phyloP scores from a whole-genome alignment of 2,113 vertebrate species.

The Odobenus rosmarus region DNA sequence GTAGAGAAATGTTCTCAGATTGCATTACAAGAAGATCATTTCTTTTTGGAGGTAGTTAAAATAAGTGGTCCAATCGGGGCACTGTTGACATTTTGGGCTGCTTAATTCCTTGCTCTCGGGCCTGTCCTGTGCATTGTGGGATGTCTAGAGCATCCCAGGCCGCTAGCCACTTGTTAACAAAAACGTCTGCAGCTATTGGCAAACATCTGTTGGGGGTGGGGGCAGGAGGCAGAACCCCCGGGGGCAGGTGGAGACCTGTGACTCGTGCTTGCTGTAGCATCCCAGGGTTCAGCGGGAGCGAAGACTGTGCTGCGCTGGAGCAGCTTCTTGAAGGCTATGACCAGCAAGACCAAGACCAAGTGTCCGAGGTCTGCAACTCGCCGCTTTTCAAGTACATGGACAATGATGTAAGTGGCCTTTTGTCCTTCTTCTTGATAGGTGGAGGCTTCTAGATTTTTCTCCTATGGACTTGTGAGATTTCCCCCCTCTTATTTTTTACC shows the following conservation, averaged over 20 bases:
- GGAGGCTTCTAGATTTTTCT: neutral
- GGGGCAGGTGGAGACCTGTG: neutral
- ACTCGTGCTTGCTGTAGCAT: constrained; percentile 86
- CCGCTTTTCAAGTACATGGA: constrained; percentile 99
- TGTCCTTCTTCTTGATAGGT: neutral
- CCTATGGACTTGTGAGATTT: neutral
- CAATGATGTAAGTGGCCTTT: constrained; percentile 94
- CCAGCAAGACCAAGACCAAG: constrained; percentile 97
- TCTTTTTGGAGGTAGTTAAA: neutral
- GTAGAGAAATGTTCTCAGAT: neutral
- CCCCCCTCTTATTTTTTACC: neutral
- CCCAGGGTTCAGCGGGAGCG: constrained; percentile 96
- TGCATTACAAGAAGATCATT: neutral
- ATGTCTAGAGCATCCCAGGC: too few species aligned
- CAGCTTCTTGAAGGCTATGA: constrained; percentile 96
- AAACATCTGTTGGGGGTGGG: neutral
- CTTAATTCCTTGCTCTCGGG: rapidly evolving
- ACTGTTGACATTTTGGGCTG: neutral
- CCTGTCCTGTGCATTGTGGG: neutral
- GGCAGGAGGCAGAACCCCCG: rapidly evolving
- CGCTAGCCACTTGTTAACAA: neutral
- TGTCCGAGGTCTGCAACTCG: constrained; percentile 94
- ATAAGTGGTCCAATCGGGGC: neutral
- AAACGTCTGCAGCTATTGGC: neutral
- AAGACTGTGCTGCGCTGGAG: constrained; percentile 94